phyloP scores from a whole-genome alignment of 2,113 vertebrate species.

The Terrapene triunguis region DNA sequence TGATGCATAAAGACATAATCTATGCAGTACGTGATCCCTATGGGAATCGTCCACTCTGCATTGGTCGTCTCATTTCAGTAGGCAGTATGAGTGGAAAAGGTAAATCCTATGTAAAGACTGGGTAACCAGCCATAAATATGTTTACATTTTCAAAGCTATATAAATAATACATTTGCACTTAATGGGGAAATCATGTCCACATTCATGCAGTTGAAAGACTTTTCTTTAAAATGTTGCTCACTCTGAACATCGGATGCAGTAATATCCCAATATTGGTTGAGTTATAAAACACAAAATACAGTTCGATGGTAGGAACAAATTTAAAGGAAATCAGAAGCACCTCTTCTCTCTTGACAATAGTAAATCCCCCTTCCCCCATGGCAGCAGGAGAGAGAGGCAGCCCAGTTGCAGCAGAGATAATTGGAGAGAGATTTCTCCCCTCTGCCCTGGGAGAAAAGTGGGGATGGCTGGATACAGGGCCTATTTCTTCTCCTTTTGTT shows the following conservation, averaged over 20 bases:
- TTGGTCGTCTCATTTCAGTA: conserved; percentile 92
- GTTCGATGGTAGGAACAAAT: not conserved
- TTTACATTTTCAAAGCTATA: not conserved
- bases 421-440: not conserved
- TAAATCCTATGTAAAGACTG: conserved; percentile 48
- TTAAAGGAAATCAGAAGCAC: not conserved
- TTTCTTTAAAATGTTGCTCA: not conserved
- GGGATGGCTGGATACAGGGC: not conserved
- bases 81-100: conserved; percentile 88
- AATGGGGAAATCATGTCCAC: not conserved
- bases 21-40: conserved; percentile 97
- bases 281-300: not conserved
- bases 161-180: not conserved
- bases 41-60: conserved; percentile 94
- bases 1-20: conserved; percentile 96
- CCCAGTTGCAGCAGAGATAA: not conserved
- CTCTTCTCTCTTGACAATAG: not conserved
- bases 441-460: not conserved
- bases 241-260: not conserved
- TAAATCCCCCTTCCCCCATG: not conserved
- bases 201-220: not conserved
- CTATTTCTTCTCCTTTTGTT: not conserved
- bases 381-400: not conserved
- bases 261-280: not conserved
- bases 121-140: not conserved